Conservation (phyloP, 2,888 invertebrate species). For the Eupithecia exiguata region DNA sequence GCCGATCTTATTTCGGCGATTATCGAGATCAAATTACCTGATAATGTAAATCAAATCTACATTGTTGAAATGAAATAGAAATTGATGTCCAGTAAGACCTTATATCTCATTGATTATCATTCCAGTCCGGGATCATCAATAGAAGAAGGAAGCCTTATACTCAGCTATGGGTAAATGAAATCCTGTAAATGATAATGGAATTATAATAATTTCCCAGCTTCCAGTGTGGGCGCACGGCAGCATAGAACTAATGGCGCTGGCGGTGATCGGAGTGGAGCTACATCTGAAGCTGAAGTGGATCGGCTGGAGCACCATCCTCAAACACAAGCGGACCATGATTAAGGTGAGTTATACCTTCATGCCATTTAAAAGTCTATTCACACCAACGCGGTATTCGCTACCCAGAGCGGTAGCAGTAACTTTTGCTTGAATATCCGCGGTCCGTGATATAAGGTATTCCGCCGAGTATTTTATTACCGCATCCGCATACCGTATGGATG, state of each 20-base stretch:
- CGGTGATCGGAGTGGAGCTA: constrained; percentile 90
- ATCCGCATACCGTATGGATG: too few relatives aligned
- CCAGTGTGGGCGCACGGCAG: constrained; percentile 92
- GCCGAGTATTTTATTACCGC: too few relatives aligned
- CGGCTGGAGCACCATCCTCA: constrained; percentile 91
- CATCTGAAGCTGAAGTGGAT: constrained; percentile 93
- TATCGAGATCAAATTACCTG: too few relatives aligned
- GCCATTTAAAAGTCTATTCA: too few relatives aligned
- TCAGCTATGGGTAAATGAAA: not conserved
- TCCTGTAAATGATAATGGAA: not conserved
- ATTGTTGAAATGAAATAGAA: too few relatives aligned
- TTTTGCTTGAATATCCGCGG: too few relatives aligned
- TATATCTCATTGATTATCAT: not conserved
- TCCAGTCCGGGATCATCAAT: not conserved
- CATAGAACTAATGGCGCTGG: constrained; percentile 89
- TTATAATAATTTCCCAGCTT: constrained; percentile 71
- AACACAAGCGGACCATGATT: constrained; percentile 92
- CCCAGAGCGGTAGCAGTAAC: too few relatives aligned
- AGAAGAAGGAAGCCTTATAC: not conserved
- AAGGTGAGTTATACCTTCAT: constrained; percentile 83
- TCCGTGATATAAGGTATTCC: too few relatives aligned
- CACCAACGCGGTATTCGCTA: too few relatives aligned
- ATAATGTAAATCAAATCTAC: too few relatives aligned
- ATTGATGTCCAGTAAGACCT: too few relatives aligned
- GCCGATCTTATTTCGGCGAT: too few relatives aligned